Evolutionary conservation across 2,797 vertebrate genomes (phyloP), one percentile per base, ranked within the genome.

Genomic region (Clarias platycephalus): DNA sequence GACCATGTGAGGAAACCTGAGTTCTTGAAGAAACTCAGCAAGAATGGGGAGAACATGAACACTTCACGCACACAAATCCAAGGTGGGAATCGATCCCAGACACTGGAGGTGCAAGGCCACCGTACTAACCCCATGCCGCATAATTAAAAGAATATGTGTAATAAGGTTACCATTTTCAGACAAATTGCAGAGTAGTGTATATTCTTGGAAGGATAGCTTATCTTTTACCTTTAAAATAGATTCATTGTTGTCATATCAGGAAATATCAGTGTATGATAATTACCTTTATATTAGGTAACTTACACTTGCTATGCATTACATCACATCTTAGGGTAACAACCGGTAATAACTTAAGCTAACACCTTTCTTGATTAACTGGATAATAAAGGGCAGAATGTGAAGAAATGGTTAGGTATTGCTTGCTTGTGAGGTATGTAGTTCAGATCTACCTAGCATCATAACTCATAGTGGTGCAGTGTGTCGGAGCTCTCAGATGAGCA

Each of bases 401-500:
- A 71, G 22, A 63, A 82, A 75, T 18, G 9, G 37, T 80, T 83
- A 66, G 66, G 84, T 68, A 72, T 80, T 82, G 75, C 57, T 80
- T 82, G 75, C 57, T 74, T n/a, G 67, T 63, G 78, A 57, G 66
- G 63, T 87, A 78, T 82, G 34, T 80, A 53, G 55, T 49, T 44
- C 86, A 87, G 44, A 70, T 77, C 80, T 78, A 70, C 63, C 49
- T 62, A 28, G 40, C 28, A 31, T 49, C 76, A 78, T 81, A 78
- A 84, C 81, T 85, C 87, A 67, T 85, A 67, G 75, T 86, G 68
- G 80, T 85, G 68, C 76, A 83, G 68, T 31, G 49, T 81, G n/a
- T 57, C 80, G 79, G 75, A 60, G 81, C 84, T 89, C 71, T 87
- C 87, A 70, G 75, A 83, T 83, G 49, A 76, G 75, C 57, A 83